phyloP scores from a whole-genome alignment of 37 sponge, comb jelly and placozoan genomes.

The Halichondria panicea region DNA sequence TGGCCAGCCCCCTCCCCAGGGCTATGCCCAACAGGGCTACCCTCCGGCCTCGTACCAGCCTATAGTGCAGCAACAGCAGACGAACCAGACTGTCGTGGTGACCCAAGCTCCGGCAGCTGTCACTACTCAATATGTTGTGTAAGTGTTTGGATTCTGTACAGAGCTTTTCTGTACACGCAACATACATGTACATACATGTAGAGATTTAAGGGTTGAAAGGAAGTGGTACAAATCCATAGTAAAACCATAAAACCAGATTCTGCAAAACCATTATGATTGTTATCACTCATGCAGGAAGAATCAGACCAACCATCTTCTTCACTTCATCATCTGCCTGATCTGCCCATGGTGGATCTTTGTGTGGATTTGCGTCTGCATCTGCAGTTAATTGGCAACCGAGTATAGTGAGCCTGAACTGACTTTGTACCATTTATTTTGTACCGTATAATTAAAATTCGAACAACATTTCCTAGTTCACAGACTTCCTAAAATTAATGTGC shows the following conservation, averaged over 20 bases:
- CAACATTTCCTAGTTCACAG: not conserved
- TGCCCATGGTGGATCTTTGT: constrained; percentile 17
- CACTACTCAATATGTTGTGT: not conserved
- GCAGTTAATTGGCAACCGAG: constrained; percentile 16
- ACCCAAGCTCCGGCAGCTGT: not conserved
- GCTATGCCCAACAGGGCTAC: constrained; percentile 5
- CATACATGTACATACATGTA: too few relatives aligned
- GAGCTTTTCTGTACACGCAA: too few relatives aligned
- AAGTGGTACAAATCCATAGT: not conserved
- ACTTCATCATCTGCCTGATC: constrained; percentile 42
- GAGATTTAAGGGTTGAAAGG: not conserved
- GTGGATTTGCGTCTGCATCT: constrained; percentile 23
- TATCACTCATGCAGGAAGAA: not conserved
- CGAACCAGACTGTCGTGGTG: not conserved
- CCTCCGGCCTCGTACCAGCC: constrained; percentile 1
- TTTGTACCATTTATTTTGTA: too few relatives aligned
- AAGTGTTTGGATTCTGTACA: not conserved
- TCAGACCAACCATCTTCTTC: constrained; percentile 23
- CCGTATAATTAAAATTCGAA: not conserved
- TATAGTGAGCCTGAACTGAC: too few relatives aligned
- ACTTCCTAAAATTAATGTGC: not conserved
- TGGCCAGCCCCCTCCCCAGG: not conserved
- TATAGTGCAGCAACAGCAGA: constrained; percentile 3
- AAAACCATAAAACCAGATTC: not conserved
- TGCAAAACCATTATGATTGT: not conserved